A percentile compares a stretch with the other conserved stretches of the same genome.
These are phyloP conservation scores for Gyrodactylus bullatarudis DNA, from an alignment of 1,140 invertebrate genomes.

Conservation along the genomic window DNA sequence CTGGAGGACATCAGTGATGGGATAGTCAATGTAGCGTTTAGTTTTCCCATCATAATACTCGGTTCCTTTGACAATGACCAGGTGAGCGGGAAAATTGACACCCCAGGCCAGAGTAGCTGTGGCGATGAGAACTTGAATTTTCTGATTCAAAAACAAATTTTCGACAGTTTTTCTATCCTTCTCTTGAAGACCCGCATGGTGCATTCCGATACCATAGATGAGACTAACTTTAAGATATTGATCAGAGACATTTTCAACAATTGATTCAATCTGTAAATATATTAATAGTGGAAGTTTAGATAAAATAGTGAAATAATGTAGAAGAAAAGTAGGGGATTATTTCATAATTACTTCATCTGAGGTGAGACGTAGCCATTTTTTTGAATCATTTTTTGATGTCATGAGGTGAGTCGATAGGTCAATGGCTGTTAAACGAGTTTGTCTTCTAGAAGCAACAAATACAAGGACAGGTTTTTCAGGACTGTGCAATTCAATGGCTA, in stretches of 20 bases:
- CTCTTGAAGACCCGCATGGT: constrained; percentile 77
- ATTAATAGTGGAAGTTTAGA: not conserved
- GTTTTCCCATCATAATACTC: constrained; percentile 91
- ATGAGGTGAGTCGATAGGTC: constrained; percentile 74
- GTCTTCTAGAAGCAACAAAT: constrained; percentile 83
- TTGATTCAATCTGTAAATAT: not conserved
- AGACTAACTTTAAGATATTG: constrained; percentile 63
- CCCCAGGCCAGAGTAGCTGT: constrained; percentile 93
- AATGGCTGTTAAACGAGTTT: constrained; percentile 73
- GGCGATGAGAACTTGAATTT: constrained; percentile 84
- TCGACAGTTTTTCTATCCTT: constrained; percentile 58
- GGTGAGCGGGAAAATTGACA: constrained; percentile 77
- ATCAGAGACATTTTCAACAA: constrained; percentile 30
- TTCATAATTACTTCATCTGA: constrained; percentile 58
- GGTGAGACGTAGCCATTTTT: constrained; percentile 63
- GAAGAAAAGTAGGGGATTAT: no score
- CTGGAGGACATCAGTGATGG: constrained; percentile 54
- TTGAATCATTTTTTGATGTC: constrained; percentile 54
- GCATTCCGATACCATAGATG: constrained; percentile 83
- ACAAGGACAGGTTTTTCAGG: constrained; percentile 54
- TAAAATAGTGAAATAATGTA: not conserved
- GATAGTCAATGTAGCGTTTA: constrained; percentile 89
- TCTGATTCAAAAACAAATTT: constrained; percentile 72
- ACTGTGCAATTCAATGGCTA: constrained; percentile 58
- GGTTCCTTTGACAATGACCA: constrained; percentile 35